A percentile compares a stretch with the other conserved stretches of the same genome.
Evolutionary conservation across 1,140 invertebrate genomes (phyloP).

Genomic region (Drosophila subobscura): DNA sequence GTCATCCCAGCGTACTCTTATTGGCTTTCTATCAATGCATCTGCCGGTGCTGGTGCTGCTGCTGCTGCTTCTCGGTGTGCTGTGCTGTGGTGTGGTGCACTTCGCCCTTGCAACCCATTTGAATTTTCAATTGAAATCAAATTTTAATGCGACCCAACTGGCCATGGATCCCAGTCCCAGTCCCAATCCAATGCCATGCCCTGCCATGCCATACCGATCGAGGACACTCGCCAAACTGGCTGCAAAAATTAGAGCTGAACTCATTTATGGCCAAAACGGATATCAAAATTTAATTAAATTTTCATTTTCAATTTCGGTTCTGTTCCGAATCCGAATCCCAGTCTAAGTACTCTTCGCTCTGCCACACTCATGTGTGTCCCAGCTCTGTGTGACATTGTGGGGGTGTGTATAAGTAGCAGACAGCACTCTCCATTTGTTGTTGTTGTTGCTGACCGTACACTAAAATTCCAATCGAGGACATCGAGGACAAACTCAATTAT

Average conservation of each 20-base stretch:
- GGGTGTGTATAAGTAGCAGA: slow-evolving; percentile 40
- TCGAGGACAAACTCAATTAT: slow-evolving; percentile 70
- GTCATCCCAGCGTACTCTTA: slow-evolving; percentile 24
- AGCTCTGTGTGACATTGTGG: background rate
- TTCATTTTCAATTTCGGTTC: slow-evolving; percentile 74
- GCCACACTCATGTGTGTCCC: no score
- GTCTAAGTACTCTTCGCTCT: background rate
- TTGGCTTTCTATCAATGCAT: slow-evolving; percentile 55
- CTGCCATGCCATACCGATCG: no score
- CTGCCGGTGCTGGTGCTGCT: slow-evolving; percentile 20
- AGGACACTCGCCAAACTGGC: slow-evolving; percentile 34
- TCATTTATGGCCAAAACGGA: slow-evolving; percentile 66
- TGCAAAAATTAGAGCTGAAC: slow-evolving; percentile 62
- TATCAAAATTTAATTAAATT: slow-evolving; percentile 82
- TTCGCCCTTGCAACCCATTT: slow-evolving; percentile 28
- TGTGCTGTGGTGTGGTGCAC: no score
- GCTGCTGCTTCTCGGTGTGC: slow-evolving; percentile 13
- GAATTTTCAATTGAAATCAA: slow-evolving; percentile 78
- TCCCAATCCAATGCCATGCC: no score
- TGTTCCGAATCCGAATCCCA: background rate
- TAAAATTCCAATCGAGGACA: slow-evolving; percentile 53
- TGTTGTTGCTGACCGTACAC: slow-evolving; percentile 39
- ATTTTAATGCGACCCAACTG: slow-evolving; percentile 71
- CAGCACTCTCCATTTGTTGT: slow-evolving; percentile 25
- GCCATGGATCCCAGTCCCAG: slow-evolving; percentile 6